Evolutionary conservation across 2,888 invertebrate species (phyloP).

Genomic region (Argyra leucocephala): DNA sequence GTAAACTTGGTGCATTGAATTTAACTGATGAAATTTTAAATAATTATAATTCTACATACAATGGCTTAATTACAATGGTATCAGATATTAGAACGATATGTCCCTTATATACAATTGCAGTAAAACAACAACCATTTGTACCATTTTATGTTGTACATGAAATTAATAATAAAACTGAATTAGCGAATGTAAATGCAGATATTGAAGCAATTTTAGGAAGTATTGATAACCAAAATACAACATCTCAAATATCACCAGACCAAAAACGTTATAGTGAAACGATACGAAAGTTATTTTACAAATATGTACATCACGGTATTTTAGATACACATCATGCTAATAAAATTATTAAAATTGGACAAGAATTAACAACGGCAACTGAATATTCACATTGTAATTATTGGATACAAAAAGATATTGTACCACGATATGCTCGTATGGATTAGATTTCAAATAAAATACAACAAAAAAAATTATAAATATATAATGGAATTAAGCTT

Average conservation of each 20-base stretch:
- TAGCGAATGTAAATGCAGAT: slow-evolving; percentile 55
- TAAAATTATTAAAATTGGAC: slow-evolving; percentile 57
- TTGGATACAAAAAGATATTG: slow-evolving; percentile 65
- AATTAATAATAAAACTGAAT: slow-evolving; percentile 45
- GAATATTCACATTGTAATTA: slow-evolving; percentile 66
- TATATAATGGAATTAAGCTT: no score
- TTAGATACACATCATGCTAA: slow-evolving; percentile 51
- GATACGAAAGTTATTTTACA: slow-evolving; percentile 73
- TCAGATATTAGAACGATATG: slow-evolving; percentile 72
- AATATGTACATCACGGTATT: slow-evolving; percentile 69
- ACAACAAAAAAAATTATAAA: background rate
- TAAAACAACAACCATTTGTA: slow-evolving; percentile 50
- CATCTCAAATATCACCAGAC: slow-evolving; percentile 45
- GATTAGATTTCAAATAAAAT: slow-evolving; percentile 47
- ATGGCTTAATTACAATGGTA: slow-evolving; percentile 60
- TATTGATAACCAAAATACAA: slow-evolving; percentile 53
- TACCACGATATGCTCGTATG: slow-evolving; percentile 63
- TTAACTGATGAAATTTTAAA: slow-evolving; percentile 54
- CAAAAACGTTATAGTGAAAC: slow-evolving; percentile 66
- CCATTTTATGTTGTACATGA: slow-evolving; percentile 69
- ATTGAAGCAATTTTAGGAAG: slow-evolving; percentile 69
- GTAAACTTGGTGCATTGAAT: slow-evolving; percentile 52
- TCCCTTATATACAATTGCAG: slow-evolving; percentile 59
- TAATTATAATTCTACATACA: slow-evolving; percentile 59
- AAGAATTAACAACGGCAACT: slow-evolving; percentile 56